These are phyloP conservation scores for Choreutis nemorana DNA, from an alignment of 2,888 invertebrate genomes.

Conservation along the genomic window DNA sequence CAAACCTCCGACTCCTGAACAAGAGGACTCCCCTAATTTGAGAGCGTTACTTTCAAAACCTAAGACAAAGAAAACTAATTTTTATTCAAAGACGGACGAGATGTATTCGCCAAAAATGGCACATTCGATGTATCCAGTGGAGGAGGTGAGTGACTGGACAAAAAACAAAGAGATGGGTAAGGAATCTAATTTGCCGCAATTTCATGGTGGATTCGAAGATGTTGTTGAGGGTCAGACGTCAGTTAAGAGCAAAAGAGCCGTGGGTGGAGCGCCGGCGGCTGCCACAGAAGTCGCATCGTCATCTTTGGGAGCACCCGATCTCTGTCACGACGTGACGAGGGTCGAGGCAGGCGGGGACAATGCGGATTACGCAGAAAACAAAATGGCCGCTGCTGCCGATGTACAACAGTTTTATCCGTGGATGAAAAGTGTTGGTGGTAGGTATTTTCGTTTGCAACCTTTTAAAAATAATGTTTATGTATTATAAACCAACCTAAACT, in stretches of 20 bases:
- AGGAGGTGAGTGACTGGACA: conserved; percentile 34
- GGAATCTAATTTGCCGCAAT: conserved; percentile 53
- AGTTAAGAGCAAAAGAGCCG: conserved; percentile 35
- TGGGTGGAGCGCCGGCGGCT: conserved; percentile 33
- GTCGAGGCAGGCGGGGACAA: conserved; percentile 54
- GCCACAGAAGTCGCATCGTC: conserved; percentile 40
- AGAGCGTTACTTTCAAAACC: conserved; percentile 63
- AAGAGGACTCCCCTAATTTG: conserved; percentile 62
- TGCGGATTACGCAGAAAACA: conserved; percentile 48
- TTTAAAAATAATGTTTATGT: too few species aligned
- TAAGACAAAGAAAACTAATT: conserved; percentile 27
- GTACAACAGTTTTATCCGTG: conserved; percentile 60
- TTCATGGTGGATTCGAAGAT: conserved; percentile 48
- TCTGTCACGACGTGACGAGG: conserved; percentile 55
- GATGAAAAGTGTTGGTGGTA: conserved; percentile 67
- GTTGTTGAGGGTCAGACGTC: conserved; percentile 35
- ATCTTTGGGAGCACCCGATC: conserved; percentile 36
- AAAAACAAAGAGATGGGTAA: conserved; percentile 37
- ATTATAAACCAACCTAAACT: too few species aligned
- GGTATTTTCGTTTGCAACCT: too few species aligned
- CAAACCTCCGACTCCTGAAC: conserved; percentile 32
- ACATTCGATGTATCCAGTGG: conserved; percentile 29
- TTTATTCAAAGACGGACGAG: conserved; percentile 30
- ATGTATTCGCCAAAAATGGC: conserved; percentile 33
- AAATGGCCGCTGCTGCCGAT: conserved; percentile 47